Evolutionary conservation across 2,888 invertebrate species (phyloP).

Genomic region (Junonia oenone): DNA sequence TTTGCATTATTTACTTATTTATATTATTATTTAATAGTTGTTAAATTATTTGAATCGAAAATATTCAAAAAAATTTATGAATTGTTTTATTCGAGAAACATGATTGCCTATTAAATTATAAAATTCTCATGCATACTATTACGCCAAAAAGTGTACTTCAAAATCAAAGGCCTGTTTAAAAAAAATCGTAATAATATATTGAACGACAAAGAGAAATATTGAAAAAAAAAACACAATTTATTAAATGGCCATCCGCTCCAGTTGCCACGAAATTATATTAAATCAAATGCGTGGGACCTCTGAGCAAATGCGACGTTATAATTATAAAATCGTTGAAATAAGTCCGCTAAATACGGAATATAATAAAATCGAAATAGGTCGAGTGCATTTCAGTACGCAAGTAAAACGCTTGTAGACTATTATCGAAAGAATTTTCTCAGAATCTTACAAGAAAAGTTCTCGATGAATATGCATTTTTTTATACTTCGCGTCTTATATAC

Average conservation of each 20-base stretch:
- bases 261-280: conserved; percentile 6
- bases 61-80: too few relatives aligned
- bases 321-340: conserved; percentile 6
- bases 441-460: neutral
- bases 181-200: too few relatives aligned
- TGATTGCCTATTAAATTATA: too few relatives aligned
- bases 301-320: conserved; percentile 9
- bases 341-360: conserved; percentile 7
- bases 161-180: too few relatives aligned
- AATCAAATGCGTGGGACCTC: conserved; percentile 3
- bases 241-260: conserved; percentile 3
- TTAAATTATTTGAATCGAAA: too few relatives aligned
- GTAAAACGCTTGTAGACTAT: conserved; percentile 6
- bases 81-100: too few relatives aligned
- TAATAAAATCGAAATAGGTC: conserved; percentile 21
- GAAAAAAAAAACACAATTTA: neutral
- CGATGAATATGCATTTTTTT: neutral
- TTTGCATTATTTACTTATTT: too few relatives aligned
- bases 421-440: conserved; percentile 3
- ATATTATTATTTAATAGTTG: too few relatives aligned
- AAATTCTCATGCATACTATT: too few relatives aligned
- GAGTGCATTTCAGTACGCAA: conserved; percentile 12
- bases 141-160: too few relatives aligned
- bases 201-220: neutral
- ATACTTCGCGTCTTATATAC: too few relatives aligned